Evolutionary conservation across 2,113 vertebrate species (phyloP), one percentile per base, ranked within the genome.

Genomic region (Vulpes ferrilata): DNA sequence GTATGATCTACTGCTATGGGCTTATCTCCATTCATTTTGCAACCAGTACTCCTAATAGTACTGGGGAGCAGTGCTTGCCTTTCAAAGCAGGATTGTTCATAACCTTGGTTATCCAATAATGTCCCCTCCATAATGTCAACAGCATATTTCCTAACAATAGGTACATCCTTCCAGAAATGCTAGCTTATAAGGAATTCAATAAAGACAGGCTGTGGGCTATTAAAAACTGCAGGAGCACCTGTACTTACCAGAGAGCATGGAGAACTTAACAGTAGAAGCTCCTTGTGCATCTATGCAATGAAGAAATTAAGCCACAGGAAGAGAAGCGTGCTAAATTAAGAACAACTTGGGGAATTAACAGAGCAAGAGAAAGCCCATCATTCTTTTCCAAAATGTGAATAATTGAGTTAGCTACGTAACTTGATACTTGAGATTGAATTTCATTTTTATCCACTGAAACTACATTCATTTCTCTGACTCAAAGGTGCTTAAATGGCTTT

Each of bases 281-380:
- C 81, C 48, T 60, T 60, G 22, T 67, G 11, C 27, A 83, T 51
- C 81, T 78, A 92, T 84, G 84, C 82, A 94, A 90, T 95, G 59
- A 92, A 97, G n/a, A n/a, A 84, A 94, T 93, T 85, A 93, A 82
- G 93, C n/a, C 55, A 43, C 62, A 84, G 64, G 59, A 96, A 95
- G 27, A 84, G 96, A 98, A 92, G 19, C 71, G 65, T 57, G 96
- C 88, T 96, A 81, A 97, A 95, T 89, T 93, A 88, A 82, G 88
- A 96, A 95, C 1, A 2, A 62, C 55, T 92, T 80, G 80, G 48
- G 65, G 51, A 97, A 97, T 91, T 97, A 93, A 95, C 25, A 20
- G 64, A 95, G 23, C 78, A 94, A 96, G 25, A 96, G 59, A 97
- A 98, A 95, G 35, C 1, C 38, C 59, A 82, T 88, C 11, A 0